Evolutionary conservation across 1,140 invertebrate genomes (phyloP).

Genomic region (Papilio polyxenes): DNA sequence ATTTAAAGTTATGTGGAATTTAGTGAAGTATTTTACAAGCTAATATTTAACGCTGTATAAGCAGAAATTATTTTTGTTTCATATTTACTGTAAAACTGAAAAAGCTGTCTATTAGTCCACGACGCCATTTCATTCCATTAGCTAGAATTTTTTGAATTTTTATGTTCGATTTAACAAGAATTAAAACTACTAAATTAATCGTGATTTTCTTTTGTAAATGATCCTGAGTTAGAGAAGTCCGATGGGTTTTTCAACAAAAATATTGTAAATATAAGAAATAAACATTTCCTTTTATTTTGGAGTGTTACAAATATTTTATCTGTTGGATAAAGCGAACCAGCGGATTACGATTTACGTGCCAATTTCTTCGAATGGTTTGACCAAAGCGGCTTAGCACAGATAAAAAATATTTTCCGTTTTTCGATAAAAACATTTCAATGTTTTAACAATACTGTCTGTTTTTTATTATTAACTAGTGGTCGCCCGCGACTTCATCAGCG

Average conservation of each 20-base stretch:
- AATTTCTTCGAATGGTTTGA: slow-evolving; percentile 27
- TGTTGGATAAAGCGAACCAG: slow-evolving; percentile 15
- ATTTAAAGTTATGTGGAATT: slow-evolving; percentile 24
- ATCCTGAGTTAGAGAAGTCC: neutral
- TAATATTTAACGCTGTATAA: neutral
- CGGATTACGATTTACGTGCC: slow-evolving; percentile 26
- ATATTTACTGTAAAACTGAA: neutral
- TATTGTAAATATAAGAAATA: neutral
- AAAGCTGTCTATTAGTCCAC: no score
- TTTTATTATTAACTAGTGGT: neutral
- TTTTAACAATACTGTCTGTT: neutral
- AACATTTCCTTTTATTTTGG: slow-evolving; percentile 5
- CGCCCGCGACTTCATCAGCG: no score
- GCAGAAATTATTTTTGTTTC: neutral
- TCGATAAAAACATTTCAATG: neutral
- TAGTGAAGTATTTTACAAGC: neutral
- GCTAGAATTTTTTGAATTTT: no score
- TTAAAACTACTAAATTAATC: neutral
- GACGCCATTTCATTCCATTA: no score
- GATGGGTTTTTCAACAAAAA: neutral
- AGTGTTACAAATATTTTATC: slow-evolving; percentile 14
- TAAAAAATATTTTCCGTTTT: slow-evolving; percentile 6
- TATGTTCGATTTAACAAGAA: no score
- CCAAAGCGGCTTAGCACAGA: slow-evolving; percentile 22
- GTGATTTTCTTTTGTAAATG: neutral